phyloP scores from a whole-genome alignment of 1,140 invertebrate species.

The Parapsyche elsis region DNA sequence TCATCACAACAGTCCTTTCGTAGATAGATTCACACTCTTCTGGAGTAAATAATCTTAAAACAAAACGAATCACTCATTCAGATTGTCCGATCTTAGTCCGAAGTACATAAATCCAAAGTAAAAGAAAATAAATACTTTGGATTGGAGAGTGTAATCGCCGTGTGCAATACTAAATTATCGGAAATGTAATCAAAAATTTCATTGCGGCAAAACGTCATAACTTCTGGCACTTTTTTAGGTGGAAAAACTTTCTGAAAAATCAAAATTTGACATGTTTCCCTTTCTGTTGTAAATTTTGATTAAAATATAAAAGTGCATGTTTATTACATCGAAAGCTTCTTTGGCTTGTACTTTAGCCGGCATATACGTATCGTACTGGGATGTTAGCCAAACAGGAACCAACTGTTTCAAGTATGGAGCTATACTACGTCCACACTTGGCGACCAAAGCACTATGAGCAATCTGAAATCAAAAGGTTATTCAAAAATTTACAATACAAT shows the following conservation, averaged over 20 bases:
- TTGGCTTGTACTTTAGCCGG: slow-evolving; percentile 80
- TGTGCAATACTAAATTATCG: slow-evolving; percentile 78
- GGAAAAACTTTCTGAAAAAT: slow-evolving; percentile 75
- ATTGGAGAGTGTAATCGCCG: slow-evolving; percentile 71
- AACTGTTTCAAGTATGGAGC: slow-evolving; percentile 82
- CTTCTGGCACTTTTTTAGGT: slow-evolving; percentile 74
- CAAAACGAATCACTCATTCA: slow-evolving; percentile 49
- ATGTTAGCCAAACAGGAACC: slow-evolving; percentile 80
- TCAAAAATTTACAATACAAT: neutral
- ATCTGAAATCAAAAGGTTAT: slow-evolving; percentile 58
- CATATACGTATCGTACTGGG: slow-evolving; percentile 84
- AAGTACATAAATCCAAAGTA: slow-evolving; percentile 20
- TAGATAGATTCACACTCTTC: slow-evolving; percentile 83
- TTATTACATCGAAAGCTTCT: slow-evolving; percentile 73
- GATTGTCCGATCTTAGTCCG: slow-evolving; percentile 34
- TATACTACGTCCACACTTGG: slow-evolving; percentile 76
- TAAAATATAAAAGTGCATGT: neutral
- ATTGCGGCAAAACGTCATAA: slow-evolving; percentile 79
- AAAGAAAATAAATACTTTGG: slow-evolving; percentile 63
- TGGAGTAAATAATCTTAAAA: slow-evolving; percentile 59
- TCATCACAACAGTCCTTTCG: slow-evolving; percentile 74
- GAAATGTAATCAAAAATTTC: slow-evolving; percentile 80
- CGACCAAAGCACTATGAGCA: slow-evolving; percentile 76
- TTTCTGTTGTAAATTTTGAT: neutral
- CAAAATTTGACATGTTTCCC: neutral